Evolutionary conservation across 2,797 vertebrate species (phyloP), one percentile per base, ranked within the genome.

Genomic region (Petrocephalus sullivani): DNA sequence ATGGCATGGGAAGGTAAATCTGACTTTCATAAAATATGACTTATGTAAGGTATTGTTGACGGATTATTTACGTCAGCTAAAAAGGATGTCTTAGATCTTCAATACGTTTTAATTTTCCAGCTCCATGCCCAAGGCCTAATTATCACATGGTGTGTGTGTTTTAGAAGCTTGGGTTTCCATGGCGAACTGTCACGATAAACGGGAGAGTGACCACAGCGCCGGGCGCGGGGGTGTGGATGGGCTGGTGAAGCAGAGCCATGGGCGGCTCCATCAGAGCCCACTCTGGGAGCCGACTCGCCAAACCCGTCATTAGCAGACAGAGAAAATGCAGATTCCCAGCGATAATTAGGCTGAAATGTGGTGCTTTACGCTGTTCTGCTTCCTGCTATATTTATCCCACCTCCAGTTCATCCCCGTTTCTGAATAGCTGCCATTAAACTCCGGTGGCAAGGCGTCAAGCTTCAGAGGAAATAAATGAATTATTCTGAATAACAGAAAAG

Each of bases 371-470:
- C 64, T 53, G 84, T 19, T 89, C 83, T 1, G 33, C 33, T 53
- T 60, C 37, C 33, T 78, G 83, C 53, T 91, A 88, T 84, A 86
- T 89, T 90, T 88, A 90, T 71, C 89, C 81, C 71, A 54, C 83
- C 86, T 90, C 87, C 88, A 41, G 89, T 89, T 89, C 46, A 90
- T 83, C 71, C 71, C 56, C 0, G 10, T 81, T 78, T 89, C 90
- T 91, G 86, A 86, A 87, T 87, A 87, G 71, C 87, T 89, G 67
- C 90, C 90, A 91, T 91, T 90, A 91, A 88, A 56, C 87, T 89
- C 87, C 46, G 19, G 58, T 16, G 87, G 85, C 49, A 54, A 58
- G 78, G 87, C 4, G 64, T 58, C 87, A 83, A 61, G 75, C 75
- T 81, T 81, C 75, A 49, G 75, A 81, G n/a, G 37, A 81, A 81